Percentiles rank a stretch among this genome's conserved stretches.
Conservation (phyloP, 2,113 vertebrate species). For the Engystomops pustulosus region DNA sequence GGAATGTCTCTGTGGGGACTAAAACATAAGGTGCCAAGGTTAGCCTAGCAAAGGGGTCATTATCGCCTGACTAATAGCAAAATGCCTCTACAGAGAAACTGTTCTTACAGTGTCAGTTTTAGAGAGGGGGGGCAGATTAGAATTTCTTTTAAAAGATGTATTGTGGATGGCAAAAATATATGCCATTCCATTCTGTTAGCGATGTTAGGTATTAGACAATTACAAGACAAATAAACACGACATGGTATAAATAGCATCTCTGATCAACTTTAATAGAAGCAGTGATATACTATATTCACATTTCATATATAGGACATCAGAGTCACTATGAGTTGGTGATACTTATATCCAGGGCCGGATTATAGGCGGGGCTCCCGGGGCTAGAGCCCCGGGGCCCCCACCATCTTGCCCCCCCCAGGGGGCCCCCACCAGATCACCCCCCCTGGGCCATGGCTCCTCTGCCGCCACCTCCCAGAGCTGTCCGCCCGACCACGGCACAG, state of each 20-base stretch:
- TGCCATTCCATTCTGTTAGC: background rate
- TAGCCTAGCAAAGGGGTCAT: constrained; percentile 55
- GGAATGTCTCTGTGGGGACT: constrained; percentile 59
- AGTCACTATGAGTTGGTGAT: background rate
- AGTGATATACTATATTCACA: background rate
- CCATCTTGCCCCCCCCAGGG: too few relatives aligned
- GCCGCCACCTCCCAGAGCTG: too few relatives aligned
- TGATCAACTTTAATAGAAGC: too few relatives aligned
- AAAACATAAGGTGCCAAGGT: constrained; percentile 59
- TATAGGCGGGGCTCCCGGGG: too few relatives aligned
- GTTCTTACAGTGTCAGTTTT: constrained; percentile 35
- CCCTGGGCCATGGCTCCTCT: too few relatives aligned
- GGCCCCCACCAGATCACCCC: too few relatives aligned
- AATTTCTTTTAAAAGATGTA: background rate
- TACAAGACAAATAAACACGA: background rate
- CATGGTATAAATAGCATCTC: background rate
- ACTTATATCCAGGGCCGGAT: too few relatives aligned
- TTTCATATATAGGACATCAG: background rate
- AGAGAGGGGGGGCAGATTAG: background rate
- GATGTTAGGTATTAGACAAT: background rate
- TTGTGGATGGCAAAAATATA: background rate
- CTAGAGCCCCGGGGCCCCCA: too few relatives aligned
- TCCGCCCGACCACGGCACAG: too few relatives aligned
- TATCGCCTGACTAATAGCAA: constrained; percentile 50
- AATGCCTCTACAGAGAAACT: constrained; percentile 20